phyloP scores from a whole-genome alignment of 2,797 vertebrate genomes.

The Muscicapa striata region DNA sequence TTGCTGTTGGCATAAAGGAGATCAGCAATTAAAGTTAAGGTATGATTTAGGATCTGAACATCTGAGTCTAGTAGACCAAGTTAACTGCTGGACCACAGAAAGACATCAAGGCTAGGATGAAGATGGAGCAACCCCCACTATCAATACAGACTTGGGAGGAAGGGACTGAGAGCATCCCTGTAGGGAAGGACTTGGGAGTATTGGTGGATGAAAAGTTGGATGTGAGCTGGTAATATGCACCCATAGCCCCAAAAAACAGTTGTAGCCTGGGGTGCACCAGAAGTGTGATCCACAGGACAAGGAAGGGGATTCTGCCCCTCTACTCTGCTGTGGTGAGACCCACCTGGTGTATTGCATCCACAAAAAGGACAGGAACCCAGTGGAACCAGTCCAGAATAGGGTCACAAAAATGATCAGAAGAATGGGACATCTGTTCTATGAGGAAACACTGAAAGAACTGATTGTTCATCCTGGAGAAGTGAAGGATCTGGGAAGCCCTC shows the following conservation, averaged over 20 bases:
- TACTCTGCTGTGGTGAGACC: background rate
- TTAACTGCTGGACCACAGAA: background rate
- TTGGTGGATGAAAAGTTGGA: background rate
- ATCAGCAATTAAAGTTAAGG: background rate
- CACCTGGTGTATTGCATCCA: rapidly evolving
- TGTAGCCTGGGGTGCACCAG: background rate
- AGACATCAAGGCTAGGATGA: background rate
- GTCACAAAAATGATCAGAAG: background rate
- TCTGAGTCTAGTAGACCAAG: background rate
- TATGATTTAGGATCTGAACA: background rate
- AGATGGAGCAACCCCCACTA: rapidly evolving
- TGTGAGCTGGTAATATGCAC: rapidly evolving
- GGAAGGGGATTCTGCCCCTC: background rate
- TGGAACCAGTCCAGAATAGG: background rate
- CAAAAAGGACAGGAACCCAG: background rate
- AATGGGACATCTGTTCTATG: background rate
- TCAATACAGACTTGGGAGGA: background rate
- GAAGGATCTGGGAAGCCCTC: background rate
- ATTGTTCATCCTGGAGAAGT: background rate
- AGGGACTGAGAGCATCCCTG: background rate
- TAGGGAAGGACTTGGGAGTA: background rate
- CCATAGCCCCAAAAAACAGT: background rate
- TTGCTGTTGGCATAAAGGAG: background rate
- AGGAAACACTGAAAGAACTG: background rate
- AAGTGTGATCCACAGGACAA: rapidly evolving